phyloP scores from a whole-genome alignment of 2,888 invertebrate species.

The Lepidocyrtinus sp. region DNA sequence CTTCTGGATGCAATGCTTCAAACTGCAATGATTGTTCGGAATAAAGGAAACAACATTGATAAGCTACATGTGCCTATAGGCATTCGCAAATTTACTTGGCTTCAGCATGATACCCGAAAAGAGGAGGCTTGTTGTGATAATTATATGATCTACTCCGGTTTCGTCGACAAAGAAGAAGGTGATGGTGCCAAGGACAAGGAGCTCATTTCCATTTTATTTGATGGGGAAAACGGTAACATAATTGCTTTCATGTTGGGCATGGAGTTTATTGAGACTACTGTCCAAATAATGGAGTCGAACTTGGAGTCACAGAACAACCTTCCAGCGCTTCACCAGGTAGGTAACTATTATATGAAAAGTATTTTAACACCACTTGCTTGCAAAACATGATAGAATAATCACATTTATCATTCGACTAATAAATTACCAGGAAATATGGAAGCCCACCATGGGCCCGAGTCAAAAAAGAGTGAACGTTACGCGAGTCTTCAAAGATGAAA shows the following conservation, averaged over 20 bases:
- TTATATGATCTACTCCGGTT: background rate
- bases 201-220: too few species aligned
- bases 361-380: too few species aligned
- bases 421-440: constrained; percentile 45
- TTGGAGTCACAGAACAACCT: constrained; percentile 34
- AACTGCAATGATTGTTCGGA: constrained; percentile 41
- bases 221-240: constrained; percentile 27
- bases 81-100: constrained; percentile 54
- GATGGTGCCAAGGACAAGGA: constrained; percentile 24
- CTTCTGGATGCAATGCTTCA: constrained; percentile 61
- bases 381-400: too few species aligned
- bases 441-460: constrained; percentile 18
- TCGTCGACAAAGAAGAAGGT: background rate
- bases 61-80: constrained; percentile 57
- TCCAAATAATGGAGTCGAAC: constrained; percentile 35
- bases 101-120: constrained; percentile 15
- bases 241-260: constrained; percentile 40
- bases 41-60: constrained; percentile 34
- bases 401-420: too few species aligned
- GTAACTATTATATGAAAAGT: too few species aligned
- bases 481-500: too few species aligned
- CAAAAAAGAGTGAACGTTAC: background rate
- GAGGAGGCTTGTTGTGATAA: background rate
- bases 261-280: constrained; percentile 53
- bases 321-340: constrained; percentile 46